Percentiles rank a stretch among this genome's conserved stretches.
phyloP scores from a whole-genome alignment of 2,113 vertebrate genomes.

The Myodes glareolus region DNA sequence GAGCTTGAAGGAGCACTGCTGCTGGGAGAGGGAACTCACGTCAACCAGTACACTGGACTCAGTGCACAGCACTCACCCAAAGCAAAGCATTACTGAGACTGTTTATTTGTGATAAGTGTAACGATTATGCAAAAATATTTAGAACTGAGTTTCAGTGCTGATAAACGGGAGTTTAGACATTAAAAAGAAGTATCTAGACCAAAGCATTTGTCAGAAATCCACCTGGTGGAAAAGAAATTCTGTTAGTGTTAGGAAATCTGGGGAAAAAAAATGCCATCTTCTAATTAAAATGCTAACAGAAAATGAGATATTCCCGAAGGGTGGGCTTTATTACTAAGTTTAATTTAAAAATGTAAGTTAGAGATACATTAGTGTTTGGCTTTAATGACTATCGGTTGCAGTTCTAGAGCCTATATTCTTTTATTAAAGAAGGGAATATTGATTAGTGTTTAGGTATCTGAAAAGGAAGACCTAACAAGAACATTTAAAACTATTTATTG shows the following conservation, averaged over 20 bases:
- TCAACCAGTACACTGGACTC: neutral
- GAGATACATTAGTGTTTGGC: neutral
- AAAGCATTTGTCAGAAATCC: neutral
- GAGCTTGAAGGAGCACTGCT: neutral
- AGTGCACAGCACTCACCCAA: neutral
- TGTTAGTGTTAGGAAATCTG: slow-evolving; percentile 24
- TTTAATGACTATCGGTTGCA: neutral
- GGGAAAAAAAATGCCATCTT: neutral
- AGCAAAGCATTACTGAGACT: neutral
- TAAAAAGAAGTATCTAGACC: neutral
- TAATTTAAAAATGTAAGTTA: slow-evolving; percentile 28
- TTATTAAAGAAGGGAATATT: neutral
- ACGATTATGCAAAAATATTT: neutral
- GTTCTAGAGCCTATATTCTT: neutral
- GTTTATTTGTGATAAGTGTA: neutral
- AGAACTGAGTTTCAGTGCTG: neutral
- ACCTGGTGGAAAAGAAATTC: slow-evolving; percentile 2
- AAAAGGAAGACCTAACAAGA: neutral
- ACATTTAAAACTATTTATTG: slow-evolving; percentile 36
- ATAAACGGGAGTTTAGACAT: neutral
- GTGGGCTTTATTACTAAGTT: neutral
- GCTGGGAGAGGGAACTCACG: neutral
- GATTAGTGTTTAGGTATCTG: slow-evolving; percentile 12
- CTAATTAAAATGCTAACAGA: slow-evolving; percentile 7
- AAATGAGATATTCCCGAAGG: slow-evolving; percentile 29